phyloP scores from a whole-genome alignment of 2,888 invertebrate genomes.

The Halictus ligatus region DNA sequence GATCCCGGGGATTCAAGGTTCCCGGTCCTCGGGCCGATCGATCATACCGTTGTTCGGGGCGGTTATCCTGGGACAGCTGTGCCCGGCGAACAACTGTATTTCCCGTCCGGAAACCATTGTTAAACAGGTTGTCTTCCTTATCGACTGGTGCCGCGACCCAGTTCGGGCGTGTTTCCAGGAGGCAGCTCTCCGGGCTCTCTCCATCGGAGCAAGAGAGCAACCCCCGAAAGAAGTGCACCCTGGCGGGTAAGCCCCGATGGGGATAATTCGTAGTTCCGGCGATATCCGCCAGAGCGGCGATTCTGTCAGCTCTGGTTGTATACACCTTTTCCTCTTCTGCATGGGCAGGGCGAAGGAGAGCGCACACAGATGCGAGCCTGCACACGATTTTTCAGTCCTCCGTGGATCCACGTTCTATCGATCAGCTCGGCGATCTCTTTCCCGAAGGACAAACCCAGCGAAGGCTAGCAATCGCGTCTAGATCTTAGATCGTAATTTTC shows the following conservation, averaged over 20 bases:
- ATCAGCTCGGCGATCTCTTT: constrained; percentile 24
- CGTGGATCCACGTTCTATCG: constrained; percentile 31
- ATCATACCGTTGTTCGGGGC: constrained; percentile 11
- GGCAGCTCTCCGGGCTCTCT: constrained; percentile 35
- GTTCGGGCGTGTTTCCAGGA: constrained; percentile 46
- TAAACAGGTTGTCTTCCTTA: constrained; percentile 64
- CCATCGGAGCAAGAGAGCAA: constrained; percentile 35
- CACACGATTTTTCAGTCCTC: constrained; percentile 29
- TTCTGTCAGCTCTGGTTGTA: constrained; percentile 54
- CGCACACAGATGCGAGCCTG: neutral
- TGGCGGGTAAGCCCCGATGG: constrained; percentile 69
- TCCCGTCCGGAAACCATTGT: constrained; percentile 44
- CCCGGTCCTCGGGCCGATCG: neutral
- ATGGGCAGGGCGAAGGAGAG: constrained; percentile 17
- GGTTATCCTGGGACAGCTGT: constrained; percentile 25
- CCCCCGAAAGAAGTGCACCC: constrained; percentile 64
- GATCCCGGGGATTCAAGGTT: neutral
- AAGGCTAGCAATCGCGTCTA: constrained; percentile 21
- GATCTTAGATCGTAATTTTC: constrained; percentile 47
- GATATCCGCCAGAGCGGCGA: constrained; percentile 80
- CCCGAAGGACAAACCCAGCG: constrained; percentile 35
- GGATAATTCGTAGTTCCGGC: constrained; percentile 78
- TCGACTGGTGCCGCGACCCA: constrained; percentile 61
- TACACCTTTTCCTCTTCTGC: constrained; percentile 27
- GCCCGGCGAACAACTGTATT: constrained; percentile 32